These are phyloP conservation scores for Coelopa pilipes DNA, from an alignment of 2,888 invertebrate species.

Conservation along the genomic window DNA sequence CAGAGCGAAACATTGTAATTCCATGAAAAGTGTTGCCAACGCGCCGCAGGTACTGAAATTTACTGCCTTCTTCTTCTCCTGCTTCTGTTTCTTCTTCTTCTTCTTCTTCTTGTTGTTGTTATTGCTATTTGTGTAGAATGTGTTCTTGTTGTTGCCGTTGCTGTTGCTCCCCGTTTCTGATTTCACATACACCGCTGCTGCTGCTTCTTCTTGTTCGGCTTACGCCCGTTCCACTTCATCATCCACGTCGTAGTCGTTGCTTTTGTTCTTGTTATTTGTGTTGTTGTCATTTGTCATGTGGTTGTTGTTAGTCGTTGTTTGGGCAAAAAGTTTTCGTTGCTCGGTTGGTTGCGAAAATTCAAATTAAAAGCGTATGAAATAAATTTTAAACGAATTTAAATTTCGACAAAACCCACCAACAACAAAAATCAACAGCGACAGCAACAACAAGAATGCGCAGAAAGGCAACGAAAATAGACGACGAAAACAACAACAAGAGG, in stretches of 20 bases:
- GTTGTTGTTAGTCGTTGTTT: neutral
- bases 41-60: slow-evolving; percentile 26
- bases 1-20: slow-evolving; percentile 37
- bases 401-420: slow-evolving; percentile 14
- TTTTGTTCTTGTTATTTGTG: neutral
- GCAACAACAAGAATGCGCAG: no score
- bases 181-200: no score
- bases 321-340: slow-evolving; percentile 19
- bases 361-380: slow-evolving; percentile 58
- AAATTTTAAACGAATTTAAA: slow-evolving; percentile 54
- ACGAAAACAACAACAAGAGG: no score
- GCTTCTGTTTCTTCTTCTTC: no score
- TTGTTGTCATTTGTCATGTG: neutral
- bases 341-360: slow-evolving; percentile 36
- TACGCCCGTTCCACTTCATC: no score
- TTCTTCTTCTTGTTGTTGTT: neutral
- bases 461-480: no score
- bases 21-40: slow-evolving; percentile 35
- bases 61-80: slow-evolving; percentile 14
- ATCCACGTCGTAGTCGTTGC: neutral
- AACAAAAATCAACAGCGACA: neutral
- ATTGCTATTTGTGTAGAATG: no score
- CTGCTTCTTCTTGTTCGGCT: no score
- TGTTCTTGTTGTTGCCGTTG: no score
- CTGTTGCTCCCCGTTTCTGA: no score